phyloP scores from a whole-genome alignment of 2,113 vertebrate species.

The Synodontis membranacea region DNA sequence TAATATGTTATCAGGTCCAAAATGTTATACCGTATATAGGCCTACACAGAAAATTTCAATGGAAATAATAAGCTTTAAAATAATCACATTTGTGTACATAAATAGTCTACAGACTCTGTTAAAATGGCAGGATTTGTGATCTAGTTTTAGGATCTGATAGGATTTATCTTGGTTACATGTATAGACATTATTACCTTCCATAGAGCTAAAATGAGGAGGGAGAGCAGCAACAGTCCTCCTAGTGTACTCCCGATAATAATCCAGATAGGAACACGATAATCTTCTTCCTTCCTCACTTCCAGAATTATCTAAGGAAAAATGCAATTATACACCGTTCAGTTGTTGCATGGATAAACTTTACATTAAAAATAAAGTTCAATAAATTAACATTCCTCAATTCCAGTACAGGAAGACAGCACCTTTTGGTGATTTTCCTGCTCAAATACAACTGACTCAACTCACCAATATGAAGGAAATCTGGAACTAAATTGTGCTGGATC shows the following conservation, averaged over 20 bases:
- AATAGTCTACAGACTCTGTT: too few species aligned
- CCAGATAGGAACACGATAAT: constrained; percentile 80
- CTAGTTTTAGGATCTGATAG: too few species aligned
- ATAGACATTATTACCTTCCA: constrained; percentile 82
- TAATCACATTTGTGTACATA: too few species aligned
- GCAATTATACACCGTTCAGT: background rate
- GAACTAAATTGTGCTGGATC: background rate
- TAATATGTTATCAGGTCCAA: background rate
- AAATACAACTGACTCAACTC: background rate
- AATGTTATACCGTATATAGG: background rate
- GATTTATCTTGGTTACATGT: background rate
- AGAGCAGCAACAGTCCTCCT: constrained; percentile 88
- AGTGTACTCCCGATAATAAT: constrained; percentile 89
- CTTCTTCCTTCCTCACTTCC: constrained; percentile 85
- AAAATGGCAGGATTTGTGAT: too few species aligned
- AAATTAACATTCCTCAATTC: background rate
- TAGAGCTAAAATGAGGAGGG: constrained; percentile 82
- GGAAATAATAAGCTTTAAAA: background rate
- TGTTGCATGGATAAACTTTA: background rate
- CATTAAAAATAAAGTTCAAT: background rate
- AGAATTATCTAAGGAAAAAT: constrained; percentile 74
- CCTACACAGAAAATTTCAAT: background rate
- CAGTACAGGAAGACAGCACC: background rate
- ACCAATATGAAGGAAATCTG: background rate
- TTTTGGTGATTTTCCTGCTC: background rate